phyloP scores from a whole-genome alignment of 1,140 invertebrate species.

The Macrosteles quadrilineatus region DNA sequence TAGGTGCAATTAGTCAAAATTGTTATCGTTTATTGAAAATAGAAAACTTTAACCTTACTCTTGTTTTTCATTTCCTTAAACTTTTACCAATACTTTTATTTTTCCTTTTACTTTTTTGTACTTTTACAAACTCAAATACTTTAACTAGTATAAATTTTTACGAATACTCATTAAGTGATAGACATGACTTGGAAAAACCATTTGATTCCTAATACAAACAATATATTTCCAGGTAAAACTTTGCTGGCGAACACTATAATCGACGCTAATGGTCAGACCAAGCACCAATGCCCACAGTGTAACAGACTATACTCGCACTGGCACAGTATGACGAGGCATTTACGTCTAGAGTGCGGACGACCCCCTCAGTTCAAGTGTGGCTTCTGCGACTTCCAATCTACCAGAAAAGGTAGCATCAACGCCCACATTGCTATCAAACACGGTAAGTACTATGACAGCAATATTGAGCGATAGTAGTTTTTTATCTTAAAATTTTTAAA shows the following conservation, averaged over 20 bases:
- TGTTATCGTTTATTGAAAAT: too few relatives aligned
- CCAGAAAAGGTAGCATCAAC: conserved; percentile 40
- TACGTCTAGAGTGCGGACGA: conserved; percentile 47
- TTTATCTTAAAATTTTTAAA: background rate
- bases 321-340: conserved; percentile 52
- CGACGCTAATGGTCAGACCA: conserved; percentile 14
- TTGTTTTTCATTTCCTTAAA: too few relatives aligned
- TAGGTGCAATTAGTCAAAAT: too few relatives aligned
- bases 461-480: too few relatives aligned
- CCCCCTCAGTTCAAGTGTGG: conserved; percentile 46
- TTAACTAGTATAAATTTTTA: too few relatives aligned
- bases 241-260: background rate
- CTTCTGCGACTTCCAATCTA: conserved; percentile 44
- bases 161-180: too few relatives aligned
- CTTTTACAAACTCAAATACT: too few relatives aligned
- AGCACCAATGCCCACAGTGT: conserved; percentile 54
- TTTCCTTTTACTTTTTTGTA: too few relatives aligned
- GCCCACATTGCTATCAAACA: conserved; percentile 38
- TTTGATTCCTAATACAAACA: too few relatives aligned
- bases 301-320: conserved; percentile 58
- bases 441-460: background rate
- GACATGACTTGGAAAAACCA: too few relatives aligned
- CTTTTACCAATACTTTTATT: too few relatives aligned
- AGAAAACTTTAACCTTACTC: too few relatives aligned
- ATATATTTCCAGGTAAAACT: background rate